Percentiles rank a stretch among this genome's conserved stretches.
Evolutionary conservation across 1,140 invertebrate genomes (phyloP).

Genomic region (Brachionus angularis): DNA sequence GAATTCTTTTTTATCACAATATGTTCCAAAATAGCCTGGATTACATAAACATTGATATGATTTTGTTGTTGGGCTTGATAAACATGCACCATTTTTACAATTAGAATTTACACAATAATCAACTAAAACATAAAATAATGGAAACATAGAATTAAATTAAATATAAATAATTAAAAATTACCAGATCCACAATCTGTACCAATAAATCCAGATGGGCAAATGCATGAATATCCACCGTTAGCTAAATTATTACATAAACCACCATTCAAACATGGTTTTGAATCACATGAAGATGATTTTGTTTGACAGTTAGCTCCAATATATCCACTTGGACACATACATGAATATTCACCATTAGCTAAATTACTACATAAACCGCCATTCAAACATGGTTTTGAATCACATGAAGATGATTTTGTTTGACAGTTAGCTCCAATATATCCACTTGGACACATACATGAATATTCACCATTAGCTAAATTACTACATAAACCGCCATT

Average conservation of each 20-base stretch:
- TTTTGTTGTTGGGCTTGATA: not conserved
- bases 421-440: slow-evolving; percentile 70
- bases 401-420: not conserved
- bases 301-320: not conserved
- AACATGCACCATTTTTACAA: not conserved
- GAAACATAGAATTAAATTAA: no score
- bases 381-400: slow-evolving; percentile 28
- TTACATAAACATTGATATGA: not conserved
- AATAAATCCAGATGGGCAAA: slow-evolving; percentile 8
- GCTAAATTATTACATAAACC: slow-evolving; percentile 7
- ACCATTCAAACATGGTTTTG: slow-evolving; percentile 31
- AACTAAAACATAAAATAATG: not conserved
- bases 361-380: slow-evolving; percentile 2
- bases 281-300: no score
- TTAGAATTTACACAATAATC: not conserved
- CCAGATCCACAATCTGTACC: slow-evolving; percentile 1
- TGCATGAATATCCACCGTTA: slow-evolving; percentile 13
- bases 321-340: slow-evolving; percentile 2
- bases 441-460: slow-evolving; percentile 59
- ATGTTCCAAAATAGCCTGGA: not conserved
- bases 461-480: no score
- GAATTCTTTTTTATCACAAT: not conserved
- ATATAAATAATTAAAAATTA: no score
- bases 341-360: not conserved
- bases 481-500: no score